These are phyloP conservation scores for Hypsibius dujardini DNA, from an alignment of 1,140 invertebrate species.

Conservation along the genomic window DNA sequence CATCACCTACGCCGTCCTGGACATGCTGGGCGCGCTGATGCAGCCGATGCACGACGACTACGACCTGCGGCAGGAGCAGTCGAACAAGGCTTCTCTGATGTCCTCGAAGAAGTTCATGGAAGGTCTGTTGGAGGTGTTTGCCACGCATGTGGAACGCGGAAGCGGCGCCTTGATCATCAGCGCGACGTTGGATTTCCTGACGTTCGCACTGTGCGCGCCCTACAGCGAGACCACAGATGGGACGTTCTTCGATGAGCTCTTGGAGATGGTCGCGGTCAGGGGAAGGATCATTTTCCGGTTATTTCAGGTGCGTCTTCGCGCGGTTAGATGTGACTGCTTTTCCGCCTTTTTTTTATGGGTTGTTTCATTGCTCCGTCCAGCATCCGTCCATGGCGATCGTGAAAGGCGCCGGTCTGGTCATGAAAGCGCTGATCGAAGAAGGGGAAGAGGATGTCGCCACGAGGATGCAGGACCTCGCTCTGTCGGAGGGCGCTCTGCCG, in stretches of 20 bases:
- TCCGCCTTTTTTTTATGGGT: constrained; percentile 18
- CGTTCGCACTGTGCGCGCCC: constrained; percentile 92
- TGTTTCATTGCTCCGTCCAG: constrained; percentile 34
- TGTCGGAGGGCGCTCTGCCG: constrained; percentile 90
- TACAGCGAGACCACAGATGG: constrained; percentile 98
- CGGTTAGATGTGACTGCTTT: neutral
- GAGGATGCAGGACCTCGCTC: constrained; percentile 82
- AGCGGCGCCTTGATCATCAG: constrained; percentile 47
- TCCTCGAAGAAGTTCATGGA: constrained; percentile 81
- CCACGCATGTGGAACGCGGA: constrained; percentile 65
- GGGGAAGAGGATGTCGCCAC: constrained; percentile 69
- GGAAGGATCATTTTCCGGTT: constrained; percentile 77
- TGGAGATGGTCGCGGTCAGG: constrained; percentile 77
- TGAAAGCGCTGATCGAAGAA: constrained; percentile 94
- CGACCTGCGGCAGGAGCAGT: constrained; percentile 77
- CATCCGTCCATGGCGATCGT: constrained; percentile 92
- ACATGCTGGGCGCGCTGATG: constrained; percentile 92
- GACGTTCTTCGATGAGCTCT: constrained; percentile 79
- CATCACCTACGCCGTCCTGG: constrained; percentile 83
- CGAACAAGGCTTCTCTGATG: constrained; percentile 87
- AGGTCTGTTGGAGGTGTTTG: constrained; percentile 80
- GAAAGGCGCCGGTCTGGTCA: constrained; percentile 87
- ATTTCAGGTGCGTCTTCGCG: constrained; percentile 52
- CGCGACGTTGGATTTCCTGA: constrained; percentile 93
- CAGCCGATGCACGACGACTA: constrained; percentile 97